A percentile compares a stretch with the other conserved stretches of the same genome.
phyloP scores from a whole-genome alignment of 64 coral and sea anemone species.

The Dendronephthya gigantea region DNA sequence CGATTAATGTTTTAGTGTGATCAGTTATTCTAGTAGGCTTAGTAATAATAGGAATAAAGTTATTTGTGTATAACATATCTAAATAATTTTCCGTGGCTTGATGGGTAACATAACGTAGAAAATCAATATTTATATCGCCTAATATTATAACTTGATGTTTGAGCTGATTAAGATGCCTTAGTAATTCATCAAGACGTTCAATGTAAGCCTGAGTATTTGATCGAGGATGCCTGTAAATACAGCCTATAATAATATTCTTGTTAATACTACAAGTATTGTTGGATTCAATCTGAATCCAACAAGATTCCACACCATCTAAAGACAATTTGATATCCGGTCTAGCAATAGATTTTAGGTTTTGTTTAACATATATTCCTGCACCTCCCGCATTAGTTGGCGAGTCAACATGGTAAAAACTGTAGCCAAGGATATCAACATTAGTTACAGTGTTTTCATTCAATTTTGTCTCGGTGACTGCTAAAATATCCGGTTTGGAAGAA shows the following conservation, averaged over 20 bases:
- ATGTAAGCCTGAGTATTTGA: slow-evolving; percentile 16
- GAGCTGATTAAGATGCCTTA: slow-evolving; percentile 23
- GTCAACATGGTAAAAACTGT: slow-evolving; percentile 13
- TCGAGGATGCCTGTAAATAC: slow-evolving; percentile 41
- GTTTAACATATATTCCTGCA: slow-evolving; percentile 25
- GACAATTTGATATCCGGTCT: slow-evolving; percentile 54
- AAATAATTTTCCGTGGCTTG: background rate
- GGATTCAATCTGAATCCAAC: slow-evolving; percentile 37
- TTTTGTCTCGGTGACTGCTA: slow-evolving; percentile 43
- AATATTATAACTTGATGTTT: slow-evolving; percentile 38
- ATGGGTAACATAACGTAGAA: slow-evolving; percentile 8
- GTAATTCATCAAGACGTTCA: slow-evolving; percentile 30
- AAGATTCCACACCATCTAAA: slow-evolving; percentile 42
- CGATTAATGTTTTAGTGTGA: slow-evolving; percentile 22
- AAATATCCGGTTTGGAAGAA: slow-evolving; percentile 5
- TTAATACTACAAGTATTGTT: background rate
- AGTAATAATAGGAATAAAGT: slow-evolving; percentile 31
- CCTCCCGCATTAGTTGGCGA: slow-evolving; percentile 34
- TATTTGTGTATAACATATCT: slow-evolving; percentile 34
- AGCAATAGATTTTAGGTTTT: slow-evolving; percentile 31
- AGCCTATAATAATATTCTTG: slow-evolving; percentile 37
- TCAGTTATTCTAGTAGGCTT: slow-evolving; percentile 33
- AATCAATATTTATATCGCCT: slow-evolving; percentile 43
- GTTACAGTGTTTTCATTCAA: slow-evolving; percentile 15
- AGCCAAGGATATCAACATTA: slow-evolving; percentile 19